phyloP scores from a whole-genome alignment of 2,113 vertebrate genomes.

The Smithornis capensis region DNA sequence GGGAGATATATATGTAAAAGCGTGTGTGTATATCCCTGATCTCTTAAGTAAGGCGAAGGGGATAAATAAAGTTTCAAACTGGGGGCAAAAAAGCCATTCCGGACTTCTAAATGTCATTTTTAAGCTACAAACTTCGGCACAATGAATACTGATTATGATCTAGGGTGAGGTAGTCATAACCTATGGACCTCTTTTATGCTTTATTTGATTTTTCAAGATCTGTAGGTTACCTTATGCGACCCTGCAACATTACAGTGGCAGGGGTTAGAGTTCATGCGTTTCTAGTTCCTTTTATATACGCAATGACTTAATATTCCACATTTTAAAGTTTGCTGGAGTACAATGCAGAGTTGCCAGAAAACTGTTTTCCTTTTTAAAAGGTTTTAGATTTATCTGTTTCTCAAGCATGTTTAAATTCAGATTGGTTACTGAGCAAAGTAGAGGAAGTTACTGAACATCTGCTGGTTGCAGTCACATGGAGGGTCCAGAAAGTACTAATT shows the following conservation, averaged over 20 bases:
- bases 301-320: accelerated
- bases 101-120: background rate
- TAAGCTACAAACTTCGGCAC: background rate
- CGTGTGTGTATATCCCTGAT: background rate
- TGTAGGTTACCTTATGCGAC: background rate
- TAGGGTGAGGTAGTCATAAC: background rate
- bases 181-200: background rate
- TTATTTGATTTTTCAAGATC: background rate
- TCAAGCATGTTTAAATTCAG: background rate
- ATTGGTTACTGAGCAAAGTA: background rate
- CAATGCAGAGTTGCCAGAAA: background rate
- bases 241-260: accelerated
- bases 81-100: background rate
- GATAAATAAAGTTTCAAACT: background rate
- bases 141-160: background rate
- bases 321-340: background rate
- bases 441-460: background rate
- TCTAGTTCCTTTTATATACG: background rate
- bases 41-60: accelerated
- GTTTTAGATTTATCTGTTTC: background rate
- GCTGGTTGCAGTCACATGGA: background rate
- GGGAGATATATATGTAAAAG: accelerated
- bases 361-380: background rate
- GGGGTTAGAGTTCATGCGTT: background rate
- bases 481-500: background rate